A percentile compares a stretch with the other conserved stretches of the same genome.
Evolutionary conservation across 92 coral and sea anemone species (phyloP).

Genomic region (Porites divaricata): DNA sequence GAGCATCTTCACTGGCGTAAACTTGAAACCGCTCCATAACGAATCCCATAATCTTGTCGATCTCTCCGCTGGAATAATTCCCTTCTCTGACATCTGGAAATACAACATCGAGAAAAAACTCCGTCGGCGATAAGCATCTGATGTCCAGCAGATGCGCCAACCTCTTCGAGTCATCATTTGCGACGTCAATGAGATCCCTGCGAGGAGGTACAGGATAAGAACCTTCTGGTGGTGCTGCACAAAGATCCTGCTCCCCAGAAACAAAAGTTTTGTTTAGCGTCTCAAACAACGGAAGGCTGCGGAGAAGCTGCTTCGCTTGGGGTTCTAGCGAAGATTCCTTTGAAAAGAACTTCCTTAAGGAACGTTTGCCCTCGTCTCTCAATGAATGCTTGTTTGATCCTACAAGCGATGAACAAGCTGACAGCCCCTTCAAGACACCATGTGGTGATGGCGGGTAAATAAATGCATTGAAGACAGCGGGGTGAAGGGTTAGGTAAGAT

Average conservation of each 20-base stretch:
- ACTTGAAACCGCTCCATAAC: slow-evolving; percentile 34
- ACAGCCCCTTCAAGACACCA: not conserved
- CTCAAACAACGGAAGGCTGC: slow-evolving; percentile 54
- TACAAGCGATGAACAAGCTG: not conserved
- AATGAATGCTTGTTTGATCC: too few species aligned
- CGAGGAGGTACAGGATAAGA: slow-evolving; percentile 27
- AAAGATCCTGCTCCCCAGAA: not conserved
- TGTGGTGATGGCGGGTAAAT: not conserved
- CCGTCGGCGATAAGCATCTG: slow-evolving; percentile 30
- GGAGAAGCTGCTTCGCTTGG: not conserved
- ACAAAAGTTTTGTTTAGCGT: slow-evolving; percentile 16
- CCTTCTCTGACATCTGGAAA: slow-evolving; percentile 49
- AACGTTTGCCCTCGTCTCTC: slow-evolving; percentile 21
- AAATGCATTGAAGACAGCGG: not conserved
- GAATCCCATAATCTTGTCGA: slow-evolving; percentile 53
- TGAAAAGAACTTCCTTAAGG: slow-evolving; percentile 7
- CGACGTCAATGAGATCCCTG: slow-evolving; percentile 40
- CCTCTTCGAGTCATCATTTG: slow-evolving; percentile 16
- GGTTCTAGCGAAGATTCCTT: not conserved
- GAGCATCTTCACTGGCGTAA: slow-evolving; percentile 8
- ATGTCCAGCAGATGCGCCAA: slow-evolving; percentile 60
- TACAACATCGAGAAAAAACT: slow-evolving; percentile 33
- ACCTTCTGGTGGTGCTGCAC: slow-evolving; percentile 42
- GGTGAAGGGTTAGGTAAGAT: not conserved
- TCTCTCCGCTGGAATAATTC: slow-evolving; percentile 46